These are phyloP conservation scores for Todiramphus saurophagus DNA, from an alignment of 2,113 vertebrate species.

Conservation along the genomic window DNA sequence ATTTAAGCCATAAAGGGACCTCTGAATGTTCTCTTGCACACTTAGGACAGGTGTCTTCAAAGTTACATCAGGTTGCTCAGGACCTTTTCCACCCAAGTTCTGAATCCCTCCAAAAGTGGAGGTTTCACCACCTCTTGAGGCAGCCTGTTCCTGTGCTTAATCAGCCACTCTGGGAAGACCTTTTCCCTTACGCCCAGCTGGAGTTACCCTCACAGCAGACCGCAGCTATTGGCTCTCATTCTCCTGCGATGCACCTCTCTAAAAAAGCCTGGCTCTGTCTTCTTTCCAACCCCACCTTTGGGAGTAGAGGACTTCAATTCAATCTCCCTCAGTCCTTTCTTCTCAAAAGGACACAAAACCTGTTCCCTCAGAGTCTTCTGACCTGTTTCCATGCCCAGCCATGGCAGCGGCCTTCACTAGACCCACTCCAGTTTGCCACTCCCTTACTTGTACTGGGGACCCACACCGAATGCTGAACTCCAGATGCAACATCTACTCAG, in stretches of 20 bases:
- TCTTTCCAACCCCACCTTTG: background rate
- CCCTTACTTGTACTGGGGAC: background rate
- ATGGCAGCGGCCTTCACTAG: background rate
- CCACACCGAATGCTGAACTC: background rate
- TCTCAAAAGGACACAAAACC: fast-evolving
- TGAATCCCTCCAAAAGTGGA: background rate
- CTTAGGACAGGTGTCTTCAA: background rate
- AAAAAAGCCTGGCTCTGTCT: background rate
- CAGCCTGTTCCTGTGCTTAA: background rate
- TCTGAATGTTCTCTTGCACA: background rate
- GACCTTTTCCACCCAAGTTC: background rate
- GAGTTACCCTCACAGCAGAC: background rate
- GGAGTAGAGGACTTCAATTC: background rate
- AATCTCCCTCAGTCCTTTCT: background rate
- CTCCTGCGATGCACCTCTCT: background rate
- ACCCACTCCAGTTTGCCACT: background rate
- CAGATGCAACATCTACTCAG: background rate
- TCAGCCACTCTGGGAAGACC: background rate
- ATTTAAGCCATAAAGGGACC: background rate
- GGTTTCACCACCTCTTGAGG: background rate
- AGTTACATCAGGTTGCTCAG: background rate
- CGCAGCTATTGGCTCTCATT: background rate
- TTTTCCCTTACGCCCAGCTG: background rate
- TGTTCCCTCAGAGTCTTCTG: background rate
- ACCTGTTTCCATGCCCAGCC: background rate